Base-by-base conservation (phyloP, 2,888 invertebrate genomes). In the Scotopteryx bipunctaria region DNA sequence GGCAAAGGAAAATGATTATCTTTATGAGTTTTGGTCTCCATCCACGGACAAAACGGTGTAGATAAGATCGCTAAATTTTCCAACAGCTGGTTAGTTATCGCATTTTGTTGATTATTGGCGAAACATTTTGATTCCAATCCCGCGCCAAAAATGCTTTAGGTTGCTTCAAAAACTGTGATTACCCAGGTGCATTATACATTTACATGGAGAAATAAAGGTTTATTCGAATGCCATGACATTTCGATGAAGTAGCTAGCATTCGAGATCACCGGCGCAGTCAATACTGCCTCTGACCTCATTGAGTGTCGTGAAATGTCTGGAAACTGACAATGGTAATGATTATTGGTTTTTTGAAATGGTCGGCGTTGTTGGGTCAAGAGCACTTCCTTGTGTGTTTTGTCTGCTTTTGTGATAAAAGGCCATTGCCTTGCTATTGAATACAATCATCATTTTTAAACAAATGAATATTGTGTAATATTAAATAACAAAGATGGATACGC, bases 181-280 rank as follows among this genome's bases (percentile, higher is more conserved):
- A 14, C 37, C 59, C 55, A 56, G 29, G 29, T 55, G 21, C 3
- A 21, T 21, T 5, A 32, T 29, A 57, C 56, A 55, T 45, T 45
- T 59, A 25, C 61, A 53, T 62, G 59, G 62, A 52, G 66, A 63
- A 70, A 68, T 63, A 55, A 62, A 50, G 73, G 81, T 78, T 81
- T 81, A 80, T 63, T 44, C 65, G 75, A 79, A 78, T 78, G 79
- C 68, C 81, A 66, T 81, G 85, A 78, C 83, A 84, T 85, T 84
- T 83, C 67, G 68, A 64, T 62, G 60, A 67, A 67, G 61, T 65
- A 60, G 64, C 65, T 67, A 60, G 63, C 63, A 61, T 17, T n/a
- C n/a, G n/a, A n/a, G n/a, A n/a, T n/a, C n/a, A n/a, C n/a, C n/a
- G n/a, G n/a, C n/a, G n/a, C n/a, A 15, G 21, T 40, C 31, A 19